These are phyloP conservation scores for Erythrolamprus reginae DNA, from an alignment of 2,113 vertebrate species.

Conservation along the genomic window DNA sequence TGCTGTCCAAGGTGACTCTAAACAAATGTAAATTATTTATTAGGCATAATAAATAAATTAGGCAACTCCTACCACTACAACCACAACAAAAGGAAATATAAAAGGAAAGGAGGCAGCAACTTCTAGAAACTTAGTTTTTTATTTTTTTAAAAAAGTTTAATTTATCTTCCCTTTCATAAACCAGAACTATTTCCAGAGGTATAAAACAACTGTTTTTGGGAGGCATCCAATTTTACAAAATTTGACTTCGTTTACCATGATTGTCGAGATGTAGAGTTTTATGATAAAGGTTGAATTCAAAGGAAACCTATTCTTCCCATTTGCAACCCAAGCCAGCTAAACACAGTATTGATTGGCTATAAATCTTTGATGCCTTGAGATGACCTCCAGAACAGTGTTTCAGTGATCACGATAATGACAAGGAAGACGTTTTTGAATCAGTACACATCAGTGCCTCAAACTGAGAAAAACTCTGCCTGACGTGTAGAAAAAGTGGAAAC, in stretches of 20 bases:
- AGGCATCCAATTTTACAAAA: not conserved
- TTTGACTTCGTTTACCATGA: not conserved
- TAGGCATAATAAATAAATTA: no score
- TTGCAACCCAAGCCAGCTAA: not conserved
- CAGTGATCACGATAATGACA: not conserved
- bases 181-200: not conserved
- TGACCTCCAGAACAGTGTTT: not conserved
- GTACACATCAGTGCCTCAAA: not conserved
- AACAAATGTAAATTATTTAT: conserved; percentile 32
- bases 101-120: not conserved
- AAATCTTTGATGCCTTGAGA: not conserved
- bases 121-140: not conserved
- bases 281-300: not conserved
- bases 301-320: not conserved
- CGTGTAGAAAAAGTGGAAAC: not conserved
- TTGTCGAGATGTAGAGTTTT: not conserved
- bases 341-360: not conserved
- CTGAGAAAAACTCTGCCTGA: not conserved
- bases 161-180: not conserved
- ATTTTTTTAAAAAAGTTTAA: not conserved
- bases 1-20: not conserved
- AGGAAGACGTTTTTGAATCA: not conserved
- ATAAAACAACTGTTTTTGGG: not conserved
- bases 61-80: not conserved
- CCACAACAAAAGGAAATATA: not conserved